These are phyloP conservation scores for Acleris literana DNA, from an alignment of 2,888 invertebrate species.

Conservation along the genomic window DNA sequence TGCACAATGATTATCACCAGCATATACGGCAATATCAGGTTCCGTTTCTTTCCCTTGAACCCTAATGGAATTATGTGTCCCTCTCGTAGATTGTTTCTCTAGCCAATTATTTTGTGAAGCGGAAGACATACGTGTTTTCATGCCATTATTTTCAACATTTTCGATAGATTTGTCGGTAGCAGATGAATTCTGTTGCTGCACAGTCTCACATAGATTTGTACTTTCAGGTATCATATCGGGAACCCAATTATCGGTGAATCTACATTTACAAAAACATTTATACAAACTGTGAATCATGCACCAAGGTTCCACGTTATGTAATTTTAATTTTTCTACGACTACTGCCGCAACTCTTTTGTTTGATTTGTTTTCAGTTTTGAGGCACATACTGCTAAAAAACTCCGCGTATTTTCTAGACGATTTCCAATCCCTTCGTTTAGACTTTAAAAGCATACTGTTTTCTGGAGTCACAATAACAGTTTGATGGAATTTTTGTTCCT, in stretches of 20 bases:
- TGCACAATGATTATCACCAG: conserved; percentile 47
- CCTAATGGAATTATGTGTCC: too few species aligned
- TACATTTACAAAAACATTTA: conserved; percentile 86
- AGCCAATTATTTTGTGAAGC: neutral
- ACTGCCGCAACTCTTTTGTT: conserved; percentile 51
- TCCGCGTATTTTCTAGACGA: conserved; percentile 85
- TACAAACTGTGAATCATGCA: conserved; percentile 87
- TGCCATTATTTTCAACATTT: conserved; percentile 3
- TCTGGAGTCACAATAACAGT: conserved; percentile 87
- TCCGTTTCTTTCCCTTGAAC: too few species aligned
- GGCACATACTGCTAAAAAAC: conserved; percentile 63
- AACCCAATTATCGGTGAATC: conserved; percentile 51
- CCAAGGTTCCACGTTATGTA: conserved; percentile 82
- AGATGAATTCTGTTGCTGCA: conserved; percentile 12
- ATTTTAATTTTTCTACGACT: conserved; percentile 55
- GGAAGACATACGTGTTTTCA: neutral
- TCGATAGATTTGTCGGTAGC: conserved; percentile 12
- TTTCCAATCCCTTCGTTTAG: conserved; percentile 83
- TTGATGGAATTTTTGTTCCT: conserved; percentile 88
- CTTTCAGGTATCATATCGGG: conserved; percentile 16
- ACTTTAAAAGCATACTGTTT: conserved; percentile 85
- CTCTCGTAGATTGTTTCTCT: too few species aligned
- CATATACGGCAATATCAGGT: too few species aligned
- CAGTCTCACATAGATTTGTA: conserved; percentile 15
- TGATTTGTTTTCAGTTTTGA: conserved; percentile 51